A percentile compares a stretch with the other conserved stretches of the same genome.
phyloP scores from a whole-genome alignment of 2,888 invertebrate species.

The Zygaena filipendulae region DNA sequence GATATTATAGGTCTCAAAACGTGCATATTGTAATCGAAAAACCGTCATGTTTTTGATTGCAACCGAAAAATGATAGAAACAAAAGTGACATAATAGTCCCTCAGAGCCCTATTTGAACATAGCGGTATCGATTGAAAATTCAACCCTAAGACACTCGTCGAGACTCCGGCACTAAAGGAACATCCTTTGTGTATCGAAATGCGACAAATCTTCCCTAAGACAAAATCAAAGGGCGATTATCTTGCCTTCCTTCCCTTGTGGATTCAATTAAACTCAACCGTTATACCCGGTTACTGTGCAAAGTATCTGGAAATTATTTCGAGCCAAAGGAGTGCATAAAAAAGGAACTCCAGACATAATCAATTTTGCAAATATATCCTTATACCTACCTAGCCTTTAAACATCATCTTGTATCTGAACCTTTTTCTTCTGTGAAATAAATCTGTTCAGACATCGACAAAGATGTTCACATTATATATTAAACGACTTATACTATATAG shows the following conservation, averaged over 20 bases:
- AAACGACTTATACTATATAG: conserved; percentile 15
- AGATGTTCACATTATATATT: conserved; percentile 15
- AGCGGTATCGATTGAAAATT: too few species aligned
- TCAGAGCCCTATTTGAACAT: too few species aligned
- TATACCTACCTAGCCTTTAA: too few species aligned
- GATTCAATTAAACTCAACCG: conserved; percentile 60
- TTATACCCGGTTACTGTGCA: conserved; percentile 29
- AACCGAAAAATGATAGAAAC: too few species aligned
- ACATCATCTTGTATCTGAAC: conserved; percentile 27
- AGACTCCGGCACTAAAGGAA: too few species aligned
- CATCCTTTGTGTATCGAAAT: conserved; percentile 34
- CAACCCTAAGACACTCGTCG: too few species aligned
- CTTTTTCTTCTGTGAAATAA: conserved; percentile 54
- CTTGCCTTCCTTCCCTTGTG: conserved; percentile 27
- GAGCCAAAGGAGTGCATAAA: conserved; percentile 41
- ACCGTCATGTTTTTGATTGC: too few species aligned
- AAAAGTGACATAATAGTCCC: too few species aligned
- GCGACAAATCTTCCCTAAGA: conserved; percentile 38
- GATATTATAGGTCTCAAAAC: too few species aligned
- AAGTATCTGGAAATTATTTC: conserved; percentile 7
- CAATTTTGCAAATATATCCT: conserved; percentile 67
- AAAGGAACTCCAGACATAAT: conserved; percentile 60
- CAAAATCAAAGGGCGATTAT: conserved; percentile 28
- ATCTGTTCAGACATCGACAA: conserved; percentile 36
- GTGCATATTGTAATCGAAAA: too few species aligned